phyloP scores from a whole-genome alignment of 2,797 vertebrate genomes.

The Coracias cyanogaster region DNA sequence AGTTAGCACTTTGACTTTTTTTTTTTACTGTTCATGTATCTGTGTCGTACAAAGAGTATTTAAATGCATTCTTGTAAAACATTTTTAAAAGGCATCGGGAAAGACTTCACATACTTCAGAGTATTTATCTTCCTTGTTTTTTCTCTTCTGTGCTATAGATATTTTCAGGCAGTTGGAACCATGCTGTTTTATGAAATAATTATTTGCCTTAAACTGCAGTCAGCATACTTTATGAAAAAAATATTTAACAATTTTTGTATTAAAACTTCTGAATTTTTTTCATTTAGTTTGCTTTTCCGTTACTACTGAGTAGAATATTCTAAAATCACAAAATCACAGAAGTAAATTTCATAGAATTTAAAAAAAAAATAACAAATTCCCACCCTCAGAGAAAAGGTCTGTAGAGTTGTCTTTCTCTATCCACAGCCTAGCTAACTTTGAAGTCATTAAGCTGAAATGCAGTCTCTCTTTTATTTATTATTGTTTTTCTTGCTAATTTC shows the following conservation, averaged over 20 bases:
- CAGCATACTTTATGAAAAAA: background rate
- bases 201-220: background rate
- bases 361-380: background rate
- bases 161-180: background rate
- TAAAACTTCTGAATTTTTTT: background rate
- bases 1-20: background rate
- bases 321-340: background rate
- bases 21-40: background rate
- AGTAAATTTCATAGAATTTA: background rate
- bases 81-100: background rate
- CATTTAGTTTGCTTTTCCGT: background rate
- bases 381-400: background rate
- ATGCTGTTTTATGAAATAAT: background rate
- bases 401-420: background rate
- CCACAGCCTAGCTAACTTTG: background rate
- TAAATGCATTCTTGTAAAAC: background rate
- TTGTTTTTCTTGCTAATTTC: background rate
- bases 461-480: background rate
- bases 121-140: background rate
- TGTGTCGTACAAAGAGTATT: background rate
- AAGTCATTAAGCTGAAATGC: background rate
- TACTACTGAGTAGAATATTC: background rate
- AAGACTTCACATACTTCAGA: background rate
- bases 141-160: background rate
- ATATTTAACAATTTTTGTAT: background rate